Evolutionary conservation across 1,140 invertebrate genomes (phyloP).

Genomic region (Portunus trituberculatus): DNA sequence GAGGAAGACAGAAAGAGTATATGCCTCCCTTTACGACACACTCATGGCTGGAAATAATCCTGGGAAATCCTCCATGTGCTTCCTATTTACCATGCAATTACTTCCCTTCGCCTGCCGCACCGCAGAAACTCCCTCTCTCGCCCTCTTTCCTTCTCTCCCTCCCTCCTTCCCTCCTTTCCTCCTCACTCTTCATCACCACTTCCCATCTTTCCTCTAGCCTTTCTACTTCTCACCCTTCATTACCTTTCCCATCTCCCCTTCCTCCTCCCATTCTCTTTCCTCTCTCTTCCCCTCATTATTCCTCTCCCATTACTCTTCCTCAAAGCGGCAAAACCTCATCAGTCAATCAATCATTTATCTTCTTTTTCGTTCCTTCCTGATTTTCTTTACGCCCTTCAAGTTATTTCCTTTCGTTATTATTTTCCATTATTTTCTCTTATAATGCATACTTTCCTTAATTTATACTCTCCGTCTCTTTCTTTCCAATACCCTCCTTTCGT

Average conservation of each 20-base stretch:
- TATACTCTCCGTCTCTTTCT: no score
- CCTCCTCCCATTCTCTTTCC: background rate
- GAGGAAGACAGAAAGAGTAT: background rate
- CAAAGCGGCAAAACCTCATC: no score
- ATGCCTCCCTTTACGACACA: background rate
- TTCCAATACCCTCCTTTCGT: no score
- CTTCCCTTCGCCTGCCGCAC: background rate
- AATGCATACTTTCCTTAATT: no score
- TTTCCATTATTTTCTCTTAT: no score
- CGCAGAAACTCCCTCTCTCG: background rate
- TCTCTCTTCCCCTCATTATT: background rate
- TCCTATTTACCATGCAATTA: constrained; percentile 14
- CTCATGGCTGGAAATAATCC: background rate
- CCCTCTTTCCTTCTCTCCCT: background rate
- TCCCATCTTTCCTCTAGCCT: background rate
- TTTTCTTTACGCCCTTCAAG: no score
- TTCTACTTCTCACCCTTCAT: background rate
- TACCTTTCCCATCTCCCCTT: background rate
- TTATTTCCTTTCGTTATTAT: no score
- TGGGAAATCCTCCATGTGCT: background rate
- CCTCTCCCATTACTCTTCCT: no score
- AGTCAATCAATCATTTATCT: no score
- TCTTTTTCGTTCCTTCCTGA: no score
- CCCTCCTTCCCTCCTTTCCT: background rate
- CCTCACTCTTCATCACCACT: background rate